Conservation (phyloP, 2,113 vertebrate species). For the Mustela lutreola region DNA sequence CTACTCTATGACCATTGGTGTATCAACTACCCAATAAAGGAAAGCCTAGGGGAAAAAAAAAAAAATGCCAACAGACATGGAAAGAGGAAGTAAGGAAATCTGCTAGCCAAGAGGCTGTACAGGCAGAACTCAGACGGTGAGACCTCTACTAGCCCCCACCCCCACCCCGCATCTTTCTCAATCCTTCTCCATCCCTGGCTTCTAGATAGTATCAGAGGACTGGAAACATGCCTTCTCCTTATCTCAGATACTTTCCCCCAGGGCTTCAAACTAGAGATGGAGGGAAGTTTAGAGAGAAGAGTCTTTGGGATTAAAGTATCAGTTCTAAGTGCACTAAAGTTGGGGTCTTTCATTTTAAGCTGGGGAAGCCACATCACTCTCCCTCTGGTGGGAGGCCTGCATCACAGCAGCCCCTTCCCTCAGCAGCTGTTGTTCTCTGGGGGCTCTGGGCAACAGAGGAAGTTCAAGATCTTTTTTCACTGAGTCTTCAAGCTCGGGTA, state of each 20-base stretch:
- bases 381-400: not conserved
- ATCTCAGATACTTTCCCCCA: not conserved
- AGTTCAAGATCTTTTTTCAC: conserved; percentile 76
- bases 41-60: not conserved
- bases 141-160: not conserved
- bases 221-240: not conserved
- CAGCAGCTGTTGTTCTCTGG: conserved; percentile 67
- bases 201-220: not conserved
- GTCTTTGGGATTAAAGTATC: conserved; percentile 44
- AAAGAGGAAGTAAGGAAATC: not conserved
- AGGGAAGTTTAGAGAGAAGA: conserved; percentile 10
- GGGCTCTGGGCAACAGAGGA: conserved; percentile 3
- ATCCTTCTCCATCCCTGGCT: not conserved
- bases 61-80: not conserved
- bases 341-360: conserved; percentile 33
- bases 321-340: not conserved
- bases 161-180: not conserved
- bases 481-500: conserved; percentile 64
- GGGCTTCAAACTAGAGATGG: not conserved
- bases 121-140: not conserved
- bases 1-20: not conserved
- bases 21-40: not conserved
- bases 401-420: not conserved
- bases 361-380: not conserved
- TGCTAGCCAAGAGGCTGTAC: not conserved